phyloP scores from a whole-genome alignment of 2,888 invertebrate species.

The Allophyes oxyacanthae region DNA sequence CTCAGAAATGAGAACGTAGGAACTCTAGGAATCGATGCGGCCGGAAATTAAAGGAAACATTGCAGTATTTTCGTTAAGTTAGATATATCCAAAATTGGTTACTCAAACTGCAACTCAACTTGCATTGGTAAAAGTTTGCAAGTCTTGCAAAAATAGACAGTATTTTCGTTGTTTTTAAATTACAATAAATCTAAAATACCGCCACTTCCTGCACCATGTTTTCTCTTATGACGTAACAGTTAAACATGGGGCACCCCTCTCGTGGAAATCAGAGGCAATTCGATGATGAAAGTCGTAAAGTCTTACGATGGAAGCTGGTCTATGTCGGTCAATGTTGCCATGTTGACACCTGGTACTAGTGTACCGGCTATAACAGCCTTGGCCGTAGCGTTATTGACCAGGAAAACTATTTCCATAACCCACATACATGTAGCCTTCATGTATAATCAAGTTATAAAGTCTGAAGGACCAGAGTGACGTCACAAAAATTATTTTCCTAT shows the following conservation, averaged over 20 bases:
- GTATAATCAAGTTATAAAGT: slow-evolving; percentile 4
- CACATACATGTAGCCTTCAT: slow-evolving; percentile 6
- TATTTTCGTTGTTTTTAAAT: too few relatives aligned
- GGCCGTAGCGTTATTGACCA: slow-evolving; percentile 40
- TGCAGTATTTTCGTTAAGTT: too few relatives aligned
- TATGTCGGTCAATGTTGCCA: slow-evolving; percentile 84
- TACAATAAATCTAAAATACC: slow-evolving; percentile 9
- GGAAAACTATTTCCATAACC: slow-evolving; percentile 50
- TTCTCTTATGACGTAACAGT: slow-evolving; percentile 37
- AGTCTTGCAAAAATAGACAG: too few relatives aligned
- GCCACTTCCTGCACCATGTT: slow-evolving; percentile 18
- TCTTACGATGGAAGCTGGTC: slow-evolving; percentile 31
- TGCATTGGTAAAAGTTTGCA: too few relatives aligned
- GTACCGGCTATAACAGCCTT: slow-evolving; percentile 50
- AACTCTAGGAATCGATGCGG: too few relatives aligned
- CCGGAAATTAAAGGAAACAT: too few relatives aligned
- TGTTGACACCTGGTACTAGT: slow-evolving; percentile 72
- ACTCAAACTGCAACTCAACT: too few relatives aligned
- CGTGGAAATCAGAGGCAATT: slow-evolving; percentile 28
- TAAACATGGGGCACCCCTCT: slow-evolving; percentile 28
- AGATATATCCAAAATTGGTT: too few relatives aligned
- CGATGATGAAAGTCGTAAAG: slow-evolving; percentile 49
- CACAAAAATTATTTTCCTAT: neutral
- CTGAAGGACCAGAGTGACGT: slow-evolving; percentile 31
- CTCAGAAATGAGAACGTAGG: too few relatives aligned